Evolutionary conservation across 1,140 invertebrate genomes (phyloP).

Genomic region (Euwallacea similis): DNA sequence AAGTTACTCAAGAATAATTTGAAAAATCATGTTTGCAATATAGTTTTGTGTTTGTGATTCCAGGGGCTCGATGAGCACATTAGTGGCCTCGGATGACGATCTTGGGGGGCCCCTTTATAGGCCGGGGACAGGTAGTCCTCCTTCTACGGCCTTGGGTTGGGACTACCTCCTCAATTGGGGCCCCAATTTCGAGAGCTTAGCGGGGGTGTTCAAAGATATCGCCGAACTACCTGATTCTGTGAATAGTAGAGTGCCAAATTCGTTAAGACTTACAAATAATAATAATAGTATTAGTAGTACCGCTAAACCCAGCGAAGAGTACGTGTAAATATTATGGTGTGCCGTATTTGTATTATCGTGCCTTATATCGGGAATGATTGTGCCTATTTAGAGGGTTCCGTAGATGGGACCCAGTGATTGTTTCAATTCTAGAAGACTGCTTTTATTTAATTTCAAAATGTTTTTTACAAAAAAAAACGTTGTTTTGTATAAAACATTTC

Average conservation of each 20-base stretch:
- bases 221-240: constrained; percentile 86
- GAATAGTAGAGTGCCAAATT: constrained; percentile 64
- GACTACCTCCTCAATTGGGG: constrained; percentile 95
- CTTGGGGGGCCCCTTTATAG: constrained; percentile 73
- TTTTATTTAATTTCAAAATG: constrained; percentile 9
- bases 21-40: background rate
- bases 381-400: background rate
- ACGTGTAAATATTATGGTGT: constrained; percentile 60
- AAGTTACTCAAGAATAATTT: background rate
- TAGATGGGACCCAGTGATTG: background rate
- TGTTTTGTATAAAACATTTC: constrained; percentile 4
- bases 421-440: constrained; percentile 9
- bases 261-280: constrained; percentile 61
- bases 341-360: constrained; percentile 35
- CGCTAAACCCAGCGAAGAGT: constrained; percentile 78
- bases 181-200: constrained; percentile 91
- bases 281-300: constrained; percentile 46
- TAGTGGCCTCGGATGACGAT: constrained; percentile 91
- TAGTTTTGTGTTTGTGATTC: constrained; percentile 31
- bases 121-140: constrained; percentile 74
- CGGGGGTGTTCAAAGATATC: constrained; percentile 95
- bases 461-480: background rate
- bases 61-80: constrained; percentile 85
- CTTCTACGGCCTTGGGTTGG: constrained; percentile 78
- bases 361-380: constrained; percentile 14